Conservation (phyloP, 2,113 vertebrate species). For the Chlorodrepanis virens region DNA sequence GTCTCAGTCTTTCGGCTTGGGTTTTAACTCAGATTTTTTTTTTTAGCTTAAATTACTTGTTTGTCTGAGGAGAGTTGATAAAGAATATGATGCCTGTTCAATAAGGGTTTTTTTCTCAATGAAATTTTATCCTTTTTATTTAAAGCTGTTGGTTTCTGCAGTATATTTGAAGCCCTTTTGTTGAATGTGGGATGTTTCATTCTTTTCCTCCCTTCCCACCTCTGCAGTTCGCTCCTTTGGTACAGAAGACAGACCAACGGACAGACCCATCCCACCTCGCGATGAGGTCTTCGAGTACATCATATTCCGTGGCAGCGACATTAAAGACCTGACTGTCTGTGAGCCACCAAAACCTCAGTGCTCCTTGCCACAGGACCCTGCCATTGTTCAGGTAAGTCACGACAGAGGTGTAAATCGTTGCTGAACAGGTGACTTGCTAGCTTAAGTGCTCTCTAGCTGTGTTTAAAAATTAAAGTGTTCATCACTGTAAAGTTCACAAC, state of each 20-base stretch:
- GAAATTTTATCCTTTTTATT: background rate
- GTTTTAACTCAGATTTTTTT: background rate
- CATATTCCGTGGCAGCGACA: slow-evolving; percentile 96
- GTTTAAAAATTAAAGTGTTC: background rate
- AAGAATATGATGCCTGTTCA: background rate
- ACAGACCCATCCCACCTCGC: slow-evolving; percentile 92
- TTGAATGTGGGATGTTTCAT: background rate
- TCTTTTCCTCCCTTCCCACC: background rate
- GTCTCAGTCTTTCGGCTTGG: background rate
- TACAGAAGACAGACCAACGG: slow-evolving; percentile 95
- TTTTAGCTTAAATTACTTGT: background rate
- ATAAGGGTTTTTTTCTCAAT: background rate
- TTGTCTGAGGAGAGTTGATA: background rate
- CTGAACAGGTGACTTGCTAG: background rate
- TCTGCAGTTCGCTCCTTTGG: slow-evolving; percentile 91
- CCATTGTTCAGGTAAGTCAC: slow-evolving; percentile 90
- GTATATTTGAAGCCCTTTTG: background rate
- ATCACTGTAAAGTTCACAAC: background rate
- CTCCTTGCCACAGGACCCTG: slow-evolving; percentile 93
- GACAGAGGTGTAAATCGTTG: background rate
- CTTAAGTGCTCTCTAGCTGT: background rate
- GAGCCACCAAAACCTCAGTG: slow-evolving; percentile 94
- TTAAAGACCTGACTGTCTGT: slow-evolving; percentile 97
- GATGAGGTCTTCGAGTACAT: slow-evolving; percentile 98
- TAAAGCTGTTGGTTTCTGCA: background rate